Percentiles rank a stretch among this genome's conserved stretches.
phyloP scores from a whole-genome alignment of 2,113 vertebrate genomes.

The Steatornis caripensis region DNA sequence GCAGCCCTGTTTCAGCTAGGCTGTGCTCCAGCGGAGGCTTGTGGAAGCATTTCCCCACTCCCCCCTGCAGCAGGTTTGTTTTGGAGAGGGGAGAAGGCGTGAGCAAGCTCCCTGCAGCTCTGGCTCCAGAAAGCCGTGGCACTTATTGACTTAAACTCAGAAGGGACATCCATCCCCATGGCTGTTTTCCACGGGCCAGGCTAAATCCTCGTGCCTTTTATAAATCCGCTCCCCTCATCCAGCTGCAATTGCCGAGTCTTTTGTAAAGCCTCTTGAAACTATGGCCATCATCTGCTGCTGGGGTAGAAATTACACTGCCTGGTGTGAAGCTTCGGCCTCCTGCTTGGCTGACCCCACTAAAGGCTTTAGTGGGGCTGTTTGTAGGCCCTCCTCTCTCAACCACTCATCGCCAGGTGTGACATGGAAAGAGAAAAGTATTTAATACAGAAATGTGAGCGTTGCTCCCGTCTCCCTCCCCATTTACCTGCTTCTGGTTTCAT shows the following conservation, averaged over 20 bases:
- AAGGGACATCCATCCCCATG: neutral
- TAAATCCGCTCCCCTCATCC: neutral
- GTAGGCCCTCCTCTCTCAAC: neutral
- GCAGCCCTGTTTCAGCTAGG: neutral
- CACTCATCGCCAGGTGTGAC: fast-evolving
- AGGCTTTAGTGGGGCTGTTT: neutral
- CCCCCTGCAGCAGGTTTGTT: neutral
- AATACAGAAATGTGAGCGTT: neutral
- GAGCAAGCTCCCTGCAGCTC: neutral
- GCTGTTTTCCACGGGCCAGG: neutral
- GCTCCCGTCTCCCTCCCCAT: neutral
- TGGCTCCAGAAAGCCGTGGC: constrained; percentile 19
- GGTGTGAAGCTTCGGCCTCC: neutral
- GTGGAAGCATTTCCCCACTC: neutral
- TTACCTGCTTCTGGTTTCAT: neutral
- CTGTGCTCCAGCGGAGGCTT: neutral
- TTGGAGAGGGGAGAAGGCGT: neutral
- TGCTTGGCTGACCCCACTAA: neutral
- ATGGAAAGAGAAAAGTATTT: neutral
- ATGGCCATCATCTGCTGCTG: neutral
- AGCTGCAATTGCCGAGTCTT: neutral
- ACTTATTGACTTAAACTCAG: neutral
- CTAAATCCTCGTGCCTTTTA: neutral
- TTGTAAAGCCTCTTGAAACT: neutral
- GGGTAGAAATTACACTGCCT: neutral